Evolutionary conservation across 2,113 vertebrate genomes (phyloP), one percentile per base, ranked within the genome.

Genomic region (Plecturocebus donacophilus): DNA sequence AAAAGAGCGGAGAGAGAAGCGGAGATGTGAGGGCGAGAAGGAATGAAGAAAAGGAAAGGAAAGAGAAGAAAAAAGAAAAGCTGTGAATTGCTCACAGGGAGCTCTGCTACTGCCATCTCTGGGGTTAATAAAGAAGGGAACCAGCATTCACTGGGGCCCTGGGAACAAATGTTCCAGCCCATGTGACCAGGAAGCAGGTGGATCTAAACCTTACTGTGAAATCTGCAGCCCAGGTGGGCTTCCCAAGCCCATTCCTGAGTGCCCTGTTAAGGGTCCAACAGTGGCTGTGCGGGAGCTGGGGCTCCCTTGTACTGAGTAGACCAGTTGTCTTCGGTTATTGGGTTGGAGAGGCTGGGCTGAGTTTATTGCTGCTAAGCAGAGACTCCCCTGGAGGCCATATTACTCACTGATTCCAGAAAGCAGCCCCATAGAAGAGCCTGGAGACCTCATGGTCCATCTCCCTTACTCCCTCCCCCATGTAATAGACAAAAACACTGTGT

Each of bases 241-340:
- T 77, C 47, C 66, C 54, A 17, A 52, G 23, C 11, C 4, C 3
- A 13, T 30, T 12, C 27, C 20, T 0, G n/a, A 40, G 35, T 1
- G 0, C 35, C 49, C 42, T 8, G 8, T 35, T 49, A 42, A 27
- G 3, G 40, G 52, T 35, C 13, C 84, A 13, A 6, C 8, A 2
- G 77, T 0, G 16, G n/a, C 20, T 16, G 32, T 21, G 0, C 21
- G 0, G 61, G 38, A 58, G 19, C 38, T 11, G 35, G 66, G 45
- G 7, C 17, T 14, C 54, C 30, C 45, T 32, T 0, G 19, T 3
- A 52, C 14, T 40, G n/a, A 70, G 27, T 12, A 14, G 66, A 45
- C 87, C 82, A 32, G 35, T 27, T 23, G 45, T 70, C 76, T 47
- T 35, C 12, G 27, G 35, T 23, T 66, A 61, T 42, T 3, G 2